Evolutionary conservation across 1,140 invertebrate species (phyloP), one percentile per base, ranked within the genome.

Genomic region (Nephotettix cincticeps): DNA sequence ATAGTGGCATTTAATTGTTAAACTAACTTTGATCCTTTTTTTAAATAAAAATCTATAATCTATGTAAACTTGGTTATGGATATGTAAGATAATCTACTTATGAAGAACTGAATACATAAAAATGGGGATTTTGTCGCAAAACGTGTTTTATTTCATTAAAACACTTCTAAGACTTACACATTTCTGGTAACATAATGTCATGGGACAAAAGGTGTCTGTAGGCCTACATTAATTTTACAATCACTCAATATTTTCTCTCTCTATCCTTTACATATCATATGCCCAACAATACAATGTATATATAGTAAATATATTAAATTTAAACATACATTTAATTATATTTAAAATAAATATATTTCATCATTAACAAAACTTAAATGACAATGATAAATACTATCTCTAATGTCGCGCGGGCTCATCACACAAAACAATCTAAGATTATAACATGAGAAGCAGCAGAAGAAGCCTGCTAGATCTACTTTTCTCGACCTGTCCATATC

Each of bases 131-230:
- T 61, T 61, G 21, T 61, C 23, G 56, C 56, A 61, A 61, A 61
- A 61, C 25, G 56, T 61, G 56, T 61, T 61, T 61, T 61, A 61
- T 61, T 61, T 61, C 56, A 61, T 61, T 61, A 61, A 61, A 61
- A 61, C 56, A 61, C 56, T n/a, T 61, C 56, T 61, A 61, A 27
- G 56, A 29, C 56, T 61, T 27, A 27, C 23, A 61, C 56, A 61
- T 61, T 14, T 61, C 23, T n/a, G 47, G 13, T 54, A 54, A 54
- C 47, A 54, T 61, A 61, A 61, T n/a, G 25, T 4, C 6, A 21
- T 61, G 23, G 9, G 6, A 61, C 25, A 27, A 25, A n/a, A 21
- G 4, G n/a, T 61, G n/a, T 61, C 28, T 61, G 56, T 61, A 61
- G 56, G 56, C 56, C 56, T 61, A 61, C 56, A 61, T 61, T 21